Evolutionary conservation across 2,797 vertebrate species (phyloP).

Genomic region (Parotocinclus haroldoi): DNA sequence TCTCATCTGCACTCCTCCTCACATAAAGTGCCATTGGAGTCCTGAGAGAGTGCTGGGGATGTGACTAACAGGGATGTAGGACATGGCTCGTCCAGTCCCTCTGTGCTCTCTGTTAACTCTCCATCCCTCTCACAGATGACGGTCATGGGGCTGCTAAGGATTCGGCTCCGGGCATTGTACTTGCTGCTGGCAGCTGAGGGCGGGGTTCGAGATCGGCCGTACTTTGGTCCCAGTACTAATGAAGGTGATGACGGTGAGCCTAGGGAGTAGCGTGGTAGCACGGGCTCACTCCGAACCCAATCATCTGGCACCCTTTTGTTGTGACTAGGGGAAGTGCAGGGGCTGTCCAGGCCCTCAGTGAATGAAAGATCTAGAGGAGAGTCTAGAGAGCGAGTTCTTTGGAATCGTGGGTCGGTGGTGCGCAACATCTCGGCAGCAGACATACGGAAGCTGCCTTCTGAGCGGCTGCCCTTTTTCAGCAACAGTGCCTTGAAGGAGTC

Average conservation of each 20-base stretch:
- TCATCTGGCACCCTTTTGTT: slow-evolving; percentile 79
- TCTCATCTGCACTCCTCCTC: slow-evolving; percentile 57
- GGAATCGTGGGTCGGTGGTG: slow-evolving; percentile 87
- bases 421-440: slow-evolving; percentile 94
- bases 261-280: slow-evolving; percentile 75
- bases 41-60: slow-evolving; percentile 54
- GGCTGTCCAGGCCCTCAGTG: slow-evolving; percentile 64
- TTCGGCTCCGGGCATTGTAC: slow-evolving; percentile 87
- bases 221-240: slow-evolving; percentile 75
- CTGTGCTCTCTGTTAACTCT: slow-evolving; percentile 69
- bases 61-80: slow-evolving; percentile 14
- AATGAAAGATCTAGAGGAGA: slow-evolving; percentile 53
- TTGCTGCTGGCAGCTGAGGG: slow-evolving; percentile 96
- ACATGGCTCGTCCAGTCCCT: slow-evolving; percentile 50
- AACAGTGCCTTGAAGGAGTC: slow-evolving; percentile 96
- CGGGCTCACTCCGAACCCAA: slow-evolving; percentile 83
- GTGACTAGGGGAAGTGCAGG: slow-evolving; percentile 75
- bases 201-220: slow-evolving; percentile 86
- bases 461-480: slow-evolving; percentile 91
- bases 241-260: slow-evolving; percentile 74
- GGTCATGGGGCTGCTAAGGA: slow-evolving; percentile 97
- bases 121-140: slow-evolving; percentile 95
- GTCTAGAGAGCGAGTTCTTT: slow-evolving; percentile 73
- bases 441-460: slow-evolving; percentile 90
- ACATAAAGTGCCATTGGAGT: slow-evolving; percentile 68